phyloP scores from a whole-genome alignment of 2,797 vertebrate species.

The Darevskia nairensis region DNA sequence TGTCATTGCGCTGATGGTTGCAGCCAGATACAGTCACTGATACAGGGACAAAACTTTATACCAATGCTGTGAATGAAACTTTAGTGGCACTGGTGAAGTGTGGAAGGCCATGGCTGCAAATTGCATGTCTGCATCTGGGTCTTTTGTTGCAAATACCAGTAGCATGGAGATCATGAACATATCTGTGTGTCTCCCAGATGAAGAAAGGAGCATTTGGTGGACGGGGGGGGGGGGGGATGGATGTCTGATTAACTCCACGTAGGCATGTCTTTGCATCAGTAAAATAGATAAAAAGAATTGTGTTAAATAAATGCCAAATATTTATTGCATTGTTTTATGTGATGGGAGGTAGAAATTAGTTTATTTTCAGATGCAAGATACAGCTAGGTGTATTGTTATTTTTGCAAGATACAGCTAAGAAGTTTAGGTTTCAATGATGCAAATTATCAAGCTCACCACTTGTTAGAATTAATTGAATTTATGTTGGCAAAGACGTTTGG shows the following conservation, averaged over 20 bases:
- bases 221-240: background rate
- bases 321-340: background rate
- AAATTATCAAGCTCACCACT: background rate
- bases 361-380: background rate
- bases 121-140: background rate
- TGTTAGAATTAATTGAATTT: background rate
- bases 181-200: background rate
- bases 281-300: background rate
- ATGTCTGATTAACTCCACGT: no score
- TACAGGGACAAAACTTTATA: background rate
- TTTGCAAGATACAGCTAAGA: background rate
- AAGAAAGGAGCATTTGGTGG: background rate
- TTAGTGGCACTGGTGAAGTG: background rate
- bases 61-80: background rate
- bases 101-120: background rate
- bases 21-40: background rate
- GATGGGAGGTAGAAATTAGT: conserved; percentile 20
- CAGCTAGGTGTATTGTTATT: conserved; percentile 1
- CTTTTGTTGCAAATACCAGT: background rate
- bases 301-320: conserved; percentile 20
- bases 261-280: no score
- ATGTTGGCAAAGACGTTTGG: background rate
- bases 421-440: background rate
- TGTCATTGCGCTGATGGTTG: background rate
- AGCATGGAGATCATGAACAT: background rate